Evolutionary conservation across 2,888 invertebrate species (phyloP).

Genomic region (Drosophila atroscutellata): DNA sequence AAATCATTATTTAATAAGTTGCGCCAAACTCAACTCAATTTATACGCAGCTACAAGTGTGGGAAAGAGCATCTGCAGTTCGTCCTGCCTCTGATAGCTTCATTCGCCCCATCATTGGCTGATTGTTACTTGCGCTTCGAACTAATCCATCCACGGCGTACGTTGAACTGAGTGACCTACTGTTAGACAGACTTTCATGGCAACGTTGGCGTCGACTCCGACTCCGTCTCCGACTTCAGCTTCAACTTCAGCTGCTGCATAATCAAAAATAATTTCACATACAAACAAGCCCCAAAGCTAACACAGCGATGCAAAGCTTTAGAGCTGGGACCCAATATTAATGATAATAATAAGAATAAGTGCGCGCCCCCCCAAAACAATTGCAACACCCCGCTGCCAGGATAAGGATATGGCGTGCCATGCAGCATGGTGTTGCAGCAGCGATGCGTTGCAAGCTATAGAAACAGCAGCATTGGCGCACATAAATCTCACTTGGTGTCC

Average conservation of each 20-base stretch:
- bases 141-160: slow-evolving; percentile 74
- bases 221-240: slow-evolving; percentile 4
- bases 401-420: slow-evolving; percentile 39
- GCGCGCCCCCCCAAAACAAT: slow-evolving; percentile 73
- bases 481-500: slow-evolving; percentile 85
- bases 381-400: slow-evolving; percentile 64
- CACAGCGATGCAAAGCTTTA: slow-evolving; percentile 12
- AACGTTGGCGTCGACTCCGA: slow-evolving; percentile 13
- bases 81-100: slow-evolving; percentile 10
- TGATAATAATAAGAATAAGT: slow-evolving; percentile 81
- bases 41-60: neutral
- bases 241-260: slow-evolving; percentile 62
- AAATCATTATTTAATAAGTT: slow-evolving; percentile 38
- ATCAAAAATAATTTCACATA: slow-evolving; percentile 80
- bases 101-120: slow-evolving; percentile 13
- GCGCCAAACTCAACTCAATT: neutral
- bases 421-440: slow-evolving; percentile 18
- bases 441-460: slow-evolving; percentile 45
- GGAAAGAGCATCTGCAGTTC: slow-evolving; percentile 40
- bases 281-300: slow-evolving; percentile 78
- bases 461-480: slow-evolving; percentile 80
- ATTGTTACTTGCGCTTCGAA: slow-evolving; percentile 25
- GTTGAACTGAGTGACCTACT: slow-evolving; percentile 75
- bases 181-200: slow-evolving; percentile 47
- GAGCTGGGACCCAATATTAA: slow-evolving; percentile 67